Base-by-base conservation (phyloP, 2,113 vertebrate genomes). In the Porphyrio hochstetteri region DNA sequence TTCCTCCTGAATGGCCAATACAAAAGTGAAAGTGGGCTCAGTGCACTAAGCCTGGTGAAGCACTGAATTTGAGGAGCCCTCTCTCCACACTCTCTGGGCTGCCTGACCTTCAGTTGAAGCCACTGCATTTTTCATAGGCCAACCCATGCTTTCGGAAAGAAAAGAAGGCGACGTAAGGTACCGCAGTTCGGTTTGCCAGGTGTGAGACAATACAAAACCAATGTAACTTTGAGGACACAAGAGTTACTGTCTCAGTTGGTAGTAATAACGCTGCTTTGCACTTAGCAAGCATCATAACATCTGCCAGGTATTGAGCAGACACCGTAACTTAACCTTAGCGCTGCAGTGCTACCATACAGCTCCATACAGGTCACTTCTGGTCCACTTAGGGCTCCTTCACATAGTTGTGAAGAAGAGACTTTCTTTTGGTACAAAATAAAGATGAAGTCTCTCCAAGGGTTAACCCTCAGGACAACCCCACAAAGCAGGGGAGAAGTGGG, bases 51-150 rank as follows among this genome's bases (percentile, higher is more conserved):
- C 91, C 78, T 61, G 91, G 74, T 69, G 35, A 92, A 79, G 80
- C 72, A 55, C 78, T 72, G 93, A 97, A 90, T 85, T 9, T 90
- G 90, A 85, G 82, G 77, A 87, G 82, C 3, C 0, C 82, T 91
- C n/a, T 82, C 86, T 82, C 87, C 1, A 2, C 82, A 79, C 87
- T 85, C 94, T 95, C 93, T 90, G 96, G 90, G 91, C 67, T 95
- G 89, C 74, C 91, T 94, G 87, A 92, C 93, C 94, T 95, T 90
- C 94, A 92, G 65, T 81, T 50, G 78, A 96, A 96, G 96, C 93
- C 95, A 87, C 89, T 13, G 48, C 61, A 82, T 94, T 95, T 87
- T 94, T 85, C 91, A 85, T 4, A 69, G 36, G 76, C 78, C 91
- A 82, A 65, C 67, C 84, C 85, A 80, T 60, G 36, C 53, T 69